These are phyloP conservation scores for Drosophila nikananu DNA, from an alignment of 1,140 invertebrate genomes.

Conservation along the genomic window DNA sequence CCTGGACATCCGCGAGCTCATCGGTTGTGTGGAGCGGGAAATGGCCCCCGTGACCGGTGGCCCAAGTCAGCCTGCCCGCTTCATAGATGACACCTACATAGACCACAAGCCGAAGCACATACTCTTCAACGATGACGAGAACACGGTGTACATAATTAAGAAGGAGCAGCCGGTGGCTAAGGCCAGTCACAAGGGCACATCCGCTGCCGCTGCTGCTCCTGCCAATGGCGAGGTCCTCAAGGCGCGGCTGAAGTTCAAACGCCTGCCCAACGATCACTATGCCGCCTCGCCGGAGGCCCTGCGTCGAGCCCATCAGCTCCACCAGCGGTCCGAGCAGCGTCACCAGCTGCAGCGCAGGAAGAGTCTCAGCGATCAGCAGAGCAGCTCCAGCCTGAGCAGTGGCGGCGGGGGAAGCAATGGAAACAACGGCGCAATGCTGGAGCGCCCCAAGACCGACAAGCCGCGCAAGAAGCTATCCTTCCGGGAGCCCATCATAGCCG, in stretches of 20 bases:
- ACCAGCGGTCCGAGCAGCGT: conserved; percentile 66
- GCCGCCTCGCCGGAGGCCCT: conserved; percentile 71
- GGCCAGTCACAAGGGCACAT: conserved; percentile 31
- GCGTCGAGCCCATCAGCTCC: conserved; percentile 59
- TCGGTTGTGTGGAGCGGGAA: conserved; percentile 70
- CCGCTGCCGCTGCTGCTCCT: not conserved
- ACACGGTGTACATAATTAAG: conserved; percentile 79
- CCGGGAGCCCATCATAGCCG: conserved; percentile 89
- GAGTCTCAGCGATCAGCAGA: conserved; percentile 64
- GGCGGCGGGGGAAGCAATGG: conserved; percentile 20
- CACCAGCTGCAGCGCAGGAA: conserved; percentile 68
- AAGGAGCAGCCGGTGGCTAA: conserved; percentile 78
- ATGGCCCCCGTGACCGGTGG: conserved; percentile 25
- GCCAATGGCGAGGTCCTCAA: conserved; percentile 63
- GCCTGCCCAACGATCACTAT: conserved; percentile 59
- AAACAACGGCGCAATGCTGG: conserved; percentile 56
- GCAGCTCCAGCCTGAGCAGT: conserved; percentile 67
- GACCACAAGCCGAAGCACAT: conserved; percentile 81
- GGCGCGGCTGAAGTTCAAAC: conserved; percentile 77
- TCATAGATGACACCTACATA: conserved; percentile 81
- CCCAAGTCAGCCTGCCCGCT: conserved; percentile 40
- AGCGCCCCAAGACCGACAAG: conserved; percentile 86
- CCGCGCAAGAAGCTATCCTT: conserved; percentile 94
- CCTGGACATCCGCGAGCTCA: conserved; percentile 77
- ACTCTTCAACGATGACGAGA: conserved; percentile 82